Percentiles rank a stretch among this genome's conserved stretches.
Conservation (phyloP, 92 coral and sea anemone genomes). For the Plumapathes pennacea region DNA sequence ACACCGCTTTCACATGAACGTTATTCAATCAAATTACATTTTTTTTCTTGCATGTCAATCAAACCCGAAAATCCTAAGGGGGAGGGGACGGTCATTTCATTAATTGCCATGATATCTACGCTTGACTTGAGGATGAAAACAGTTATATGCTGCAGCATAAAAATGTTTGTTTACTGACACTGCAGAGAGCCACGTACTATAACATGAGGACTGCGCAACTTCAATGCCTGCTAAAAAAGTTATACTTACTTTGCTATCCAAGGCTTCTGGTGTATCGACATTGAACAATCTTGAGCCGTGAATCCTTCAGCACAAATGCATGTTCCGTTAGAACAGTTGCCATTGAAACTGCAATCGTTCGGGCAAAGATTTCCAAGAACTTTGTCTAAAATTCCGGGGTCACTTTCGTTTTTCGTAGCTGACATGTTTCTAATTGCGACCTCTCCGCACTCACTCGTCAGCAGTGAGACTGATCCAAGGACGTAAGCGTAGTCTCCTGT, state of each 20-base stretch:
- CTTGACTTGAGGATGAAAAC: too few species aligned
- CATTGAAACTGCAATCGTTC: conserved; percentile 56
- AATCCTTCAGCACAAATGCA: conserved; percentile 50
- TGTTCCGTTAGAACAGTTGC: conserved; percentile 49
- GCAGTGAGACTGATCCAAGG: conserved; percentile 13
- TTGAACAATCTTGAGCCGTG: conserved; percentile 56
- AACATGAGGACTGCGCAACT: too few species aligned
- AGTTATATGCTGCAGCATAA: too few species aligned
- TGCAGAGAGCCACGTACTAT: too few species aligned
- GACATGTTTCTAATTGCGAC: conserved; percentile 10
- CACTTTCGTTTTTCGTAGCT: conserved; percentile 5
- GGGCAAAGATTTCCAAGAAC: conserved; percentile 40
- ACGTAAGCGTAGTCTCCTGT: conserved; percentile 37
- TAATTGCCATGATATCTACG: too few species aligned
- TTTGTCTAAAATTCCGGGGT: conserved; percentile 3
- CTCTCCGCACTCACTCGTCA: conserved; percentile 32
- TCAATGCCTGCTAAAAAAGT: neutral
- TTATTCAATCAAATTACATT: too few species aligned
- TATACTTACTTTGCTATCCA: conserved; percentile 18
- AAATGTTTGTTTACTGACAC: too few species aligned
- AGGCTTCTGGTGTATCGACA: conserved; percentile 44
- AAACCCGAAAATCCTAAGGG: too few species aligned
- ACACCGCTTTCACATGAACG: too few species aligned
- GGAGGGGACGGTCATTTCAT: too few species aligned
- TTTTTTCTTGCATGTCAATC: too few species aligned